Evolutionary conservation across 2,113 vertebrate species (phyloP), one percentile per base, ranked within the genome.

Genomic region (Albula glossodonta): DNA sequence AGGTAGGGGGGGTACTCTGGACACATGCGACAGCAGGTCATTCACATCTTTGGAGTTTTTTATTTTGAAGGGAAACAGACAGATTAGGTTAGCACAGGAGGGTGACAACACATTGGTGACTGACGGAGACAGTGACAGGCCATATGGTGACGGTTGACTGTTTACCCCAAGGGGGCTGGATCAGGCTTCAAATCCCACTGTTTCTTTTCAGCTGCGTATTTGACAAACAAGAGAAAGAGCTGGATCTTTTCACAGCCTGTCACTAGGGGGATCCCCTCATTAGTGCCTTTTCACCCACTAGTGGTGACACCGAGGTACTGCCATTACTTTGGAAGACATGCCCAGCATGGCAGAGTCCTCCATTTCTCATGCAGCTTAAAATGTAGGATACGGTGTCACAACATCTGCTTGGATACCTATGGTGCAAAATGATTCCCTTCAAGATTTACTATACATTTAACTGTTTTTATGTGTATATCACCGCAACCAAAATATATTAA

Each of bases 111-210:
- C 48, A 19, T 13, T 51, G 2, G n/a, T 31, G 70, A 74, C 70
- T 74, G 70, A 74, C 70, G 70, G n/a, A 31, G 9, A 9, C n/a
- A n/a, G 48, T 12, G n/a, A 41, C 50, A 57, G 56, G 84, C 78
- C 84, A 85, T 85, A 85, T 80, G 84, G 84, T n/a, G 41, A 50
- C 50, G 78, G 48, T 56, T 22, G 74, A 53, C 31, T 80, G 41
- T 66, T 52, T 15, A 8, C 53, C 84, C 56, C 78, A 11, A 49
- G 53, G 74, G 83, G 31, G 52, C 25, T 10, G 78, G 13, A 25
- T 50, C 57, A 79, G 74, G 15, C 70, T 41, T 84, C 51, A 48
- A 56, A 80, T 74, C 84, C 15, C 22, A 13, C 4, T 52, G 60
- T 51, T 17, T 53, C 63, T 31, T 51, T 80, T 81, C 84, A 10